Conservation (phyloP, 2,888 invertebrate species). For the Gibbula magus region DNA sequence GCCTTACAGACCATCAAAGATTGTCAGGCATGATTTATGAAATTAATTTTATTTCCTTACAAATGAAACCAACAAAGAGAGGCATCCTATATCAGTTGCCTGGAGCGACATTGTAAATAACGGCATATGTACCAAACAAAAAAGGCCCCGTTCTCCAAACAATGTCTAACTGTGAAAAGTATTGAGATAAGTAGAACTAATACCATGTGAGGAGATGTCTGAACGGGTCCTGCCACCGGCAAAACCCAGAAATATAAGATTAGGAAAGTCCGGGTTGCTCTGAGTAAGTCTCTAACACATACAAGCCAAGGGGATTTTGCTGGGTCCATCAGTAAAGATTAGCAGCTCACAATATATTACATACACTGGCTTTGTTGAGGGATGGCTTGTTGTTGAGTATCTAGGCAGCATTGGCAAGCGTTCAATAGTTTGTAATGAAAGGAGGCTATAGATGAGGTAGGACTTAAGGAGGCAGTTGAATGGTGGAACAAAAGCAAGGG, state of each 20-base stretch:
- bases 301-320: neutral
- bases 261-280: neutral
- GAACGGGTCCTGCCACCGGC: neutral
- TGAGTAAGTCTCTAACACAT: neutral
- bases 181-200: neutral
- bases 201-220: neutral
- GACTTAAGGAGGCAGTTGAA: conserved; percentile 4
- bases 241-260: neutral
- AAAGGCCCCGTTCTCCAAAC: too few relatives aligned
- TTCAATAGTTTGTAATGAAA: conserved; percentile 7
- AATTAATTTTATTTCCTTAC: too few relatives aligned
- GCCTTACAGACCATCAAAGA: too few relatives aligned
- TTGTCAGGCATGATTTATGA: too few relatives aligned
- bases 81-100: too few relatives aligned
- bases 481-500: neutral
- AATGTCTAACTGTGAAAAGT: neutral
- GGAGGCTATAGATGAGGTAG: neutral
- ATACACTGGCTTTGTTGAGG: neutral
- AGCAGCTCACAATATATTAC: neutral
- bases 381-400: conserved; percentile 8
- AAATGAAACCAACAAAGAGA: too few relatives aligned
- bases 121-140: too few relatives aligned
- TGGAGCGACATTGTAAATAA: too few relatives aligned
- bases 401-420: conserved; percentile 1
- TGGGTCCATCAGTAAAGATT: conserved; percentile 1